A percentile compares a stretch with the other conserved stretches of the same genome.
Evolutionary conservation across 2,888 invertebrate genomes (phyloP).

Genomic region (Antheraea assamensis): DNA sequence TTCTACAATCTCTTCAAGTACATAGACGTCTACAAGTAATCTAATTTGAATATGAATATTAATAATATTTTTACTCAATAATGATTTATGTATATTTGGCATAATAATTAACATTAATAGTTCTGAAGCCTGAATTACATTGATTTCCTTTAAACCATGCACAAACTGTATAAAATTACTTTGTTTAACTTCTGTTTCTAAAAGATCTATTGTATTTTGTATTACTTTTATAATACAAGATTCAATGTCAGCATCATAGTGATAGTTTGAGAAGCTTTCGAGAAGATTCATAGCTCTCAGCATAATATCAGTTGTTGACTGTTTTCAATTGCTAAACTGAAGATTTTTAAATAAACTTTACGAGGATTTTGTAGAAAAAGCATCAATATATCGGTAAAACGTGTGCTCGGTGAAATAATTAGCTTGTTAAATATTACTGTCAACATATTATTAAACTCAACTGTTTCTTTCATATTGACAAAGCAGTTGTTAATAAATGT

Average conservation of each 20-base stretch:
- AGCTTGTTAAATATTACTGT: slow-evolving; percentile 70
- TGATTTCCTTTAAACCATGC: slow-evolving; percentile 49
- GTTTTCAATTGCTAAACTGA: slow-evolving; percentile 59
- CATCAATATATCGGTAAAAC: slow-evolving; percentile 54
- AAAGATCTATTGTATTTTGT: slow-evolving; percentile 46
- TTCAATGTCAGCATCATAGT: slow-evolving; percentile 61
- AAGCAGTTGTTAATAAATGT: slow-evolving; percentile 55
- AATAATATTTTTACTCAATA: slow-evolving; percentile 49
- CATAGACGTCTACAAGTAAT: slow-evolving; percentile 51
- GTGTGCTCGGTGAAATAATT: slow-evolving; percentile 47
- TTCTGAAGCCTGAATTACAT: slow-evolving; percentile 53
- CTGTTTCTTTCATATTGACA: slow-evolving; percentile 43
- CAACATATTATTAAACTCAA: slow-evolving; percentile 47
- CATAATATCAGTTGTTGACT: slow-evolving; percentile 62
- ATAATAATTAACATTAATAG: slow-evolving; percentile 64
- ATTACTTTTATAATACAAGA: slow-evolving; percentile 55
- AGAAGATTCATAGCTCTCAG: slow-evolving; percentile 56
- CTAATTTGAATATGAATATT: slow-evolving; percentile 53
- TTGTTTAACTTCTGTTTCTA: slow-evolving; percentile 50
- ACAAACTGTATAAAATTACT: slow-evolving; percentile 60
- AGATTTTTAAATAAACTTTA: slow-evolving; percentile 58
- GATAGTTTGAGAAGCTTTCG: slow-evolving; percentile 56
- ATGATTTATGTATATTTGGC: slow-evolving; percentile 63
- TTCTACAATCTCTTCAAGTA: slow-evolving; percentile 50
- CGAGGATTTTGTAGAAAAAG: slow-evolving; percentile 67